These are phyloP conservation scores for Drosophila truncata DNA, from an alignment of 1,140 invertebrate genomes.

Conservation along the genomic window DNA sequence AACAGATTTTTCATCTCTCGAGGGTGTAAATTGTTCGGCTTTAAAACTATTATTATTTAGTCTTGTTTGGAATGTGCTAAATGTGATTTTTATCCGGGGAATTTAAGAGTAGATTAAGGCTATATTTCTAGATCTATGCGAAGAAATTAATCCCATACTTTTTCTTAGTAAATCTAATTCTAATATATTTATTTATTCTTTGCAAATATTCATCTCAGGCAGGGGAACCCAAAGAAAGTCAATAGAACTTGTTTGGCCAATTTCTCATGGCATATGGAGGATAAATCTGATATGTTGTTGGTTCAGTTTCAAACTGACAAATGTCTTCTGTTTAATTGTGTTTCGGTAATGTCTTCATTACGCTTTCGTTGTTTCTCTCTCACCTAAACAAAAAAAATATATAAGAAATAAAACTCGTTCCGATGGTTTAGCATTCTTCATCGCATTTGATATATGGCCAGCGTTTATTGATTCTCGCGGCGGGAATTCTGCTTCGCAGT, in stretches of 20 bases:
- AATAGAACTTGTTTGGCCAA: conserved; percentile 67
- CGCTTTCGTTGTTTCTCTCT: conserved; percentile 43
- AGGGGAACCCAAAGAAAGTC: conserved; percentile 41
- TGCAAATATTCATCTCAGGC: conserved; percentile 22
- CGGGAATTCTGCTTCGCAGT: conserved; percentile 26
- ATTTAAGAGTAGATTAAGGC: neutral
- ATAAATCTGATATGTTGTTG: conserved; percentile 53
- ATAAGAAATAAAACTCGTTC: conserved; percentile 55
- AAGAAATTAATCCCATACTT: neutral
- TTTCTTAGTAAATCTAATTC: neutral
- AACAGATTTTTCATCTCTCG: conserved; percentile 30
- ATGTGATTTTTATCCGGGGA: neutral
- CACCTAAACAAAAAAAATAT: neutral
- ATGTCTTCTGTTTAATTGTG: conserved; percentile 67
- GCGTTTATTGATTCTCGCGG: conserved; percentile 54
- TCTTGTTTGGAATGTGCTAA: conserved; percentile 26
- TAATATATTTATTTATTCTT: conserved; percentile 13
- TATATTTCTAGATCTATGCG: neutral
- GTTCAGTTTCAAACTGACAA: conserved; percentile 66
- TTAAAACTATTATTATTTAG: conserved; percentile 35
- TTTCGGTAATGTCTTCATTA: conserved; percentile 76
- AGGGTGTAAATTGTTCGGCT: conserved; percentile 26
- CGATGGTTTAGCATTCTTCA: conserved; percentile 26
- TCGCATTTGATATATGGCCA: conserved; percentile 68
- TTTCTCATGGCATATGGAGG: conserved; percentile 56